phyloP scores from a whole-genome alignment of 2,797 vertebrate species.

The Adelosebastes latens region DNA sequence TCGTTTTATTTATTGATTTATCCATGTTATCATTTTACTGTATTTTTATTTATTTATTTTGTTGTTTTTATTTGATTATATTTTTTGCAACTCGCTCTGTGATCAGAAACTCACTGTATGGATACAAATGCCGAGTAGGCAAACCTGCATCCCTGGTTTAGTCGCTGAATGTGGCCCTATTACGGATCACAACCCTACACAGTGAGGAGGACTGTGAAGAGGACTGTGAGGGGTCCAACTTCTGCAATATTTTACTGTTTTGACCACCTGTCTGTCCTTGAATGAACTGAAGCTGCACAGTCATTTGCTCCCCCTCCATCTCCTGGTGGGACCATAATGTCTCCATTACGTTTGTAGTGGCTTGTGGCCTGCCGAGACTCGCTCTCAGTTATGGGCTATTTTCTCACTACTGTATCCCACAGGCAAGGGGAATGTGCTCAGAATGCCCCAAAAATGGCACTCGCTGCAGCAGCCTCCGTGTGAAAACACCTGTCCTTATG shows the following conservation, averaged over 20 bases:
- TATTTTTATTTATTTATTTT: neutral
- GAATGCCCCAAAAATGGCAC: conserved; percentile 36
- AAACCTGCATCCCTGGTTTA: neutral
- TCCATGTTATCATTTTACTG: neutral
- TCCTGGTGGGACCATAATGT: conserved; percentile 59
- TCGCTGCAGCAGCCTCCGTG: conserved; percentile 21
- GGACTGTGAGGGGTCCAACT: neutral
- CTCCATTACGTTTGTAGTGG: conserved; percentile 51
- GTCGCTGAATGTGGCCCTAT: neutral
- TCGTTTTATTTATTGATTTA: neutral
- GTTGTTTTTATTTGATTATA: neutral
- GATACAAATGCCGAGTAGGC: neutral
- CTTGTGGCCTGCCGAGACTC: conserved; percentile 43
- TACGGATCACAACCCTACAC: neutral
- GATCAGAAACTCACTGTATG: neutral
- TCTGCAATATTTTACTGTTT: conserved; percentile 28
- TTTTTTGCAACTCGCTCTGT: neutral
- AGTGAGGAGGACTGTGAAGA: neutral
- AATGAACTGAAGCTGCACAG: conserved; percentile 33
- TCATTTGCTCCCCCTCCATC: conserved; percentile 42
- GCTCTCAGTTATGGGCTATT: conserved; percentile 53
- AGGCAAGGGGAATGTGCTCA: conserved; percentile 39
- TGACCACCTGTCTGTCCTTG: conserved; percentile 52
- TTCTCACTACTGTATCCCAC: conserved; percentile 54
- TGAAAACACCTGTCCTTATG: conserved; percentile 49